Percentiles rank a stretch among this genome's conserved stretches.
phyloP scores from a whole-genome alignment of 2,797 vertebrate genomes.

The Pristis pectinata region DNA sequence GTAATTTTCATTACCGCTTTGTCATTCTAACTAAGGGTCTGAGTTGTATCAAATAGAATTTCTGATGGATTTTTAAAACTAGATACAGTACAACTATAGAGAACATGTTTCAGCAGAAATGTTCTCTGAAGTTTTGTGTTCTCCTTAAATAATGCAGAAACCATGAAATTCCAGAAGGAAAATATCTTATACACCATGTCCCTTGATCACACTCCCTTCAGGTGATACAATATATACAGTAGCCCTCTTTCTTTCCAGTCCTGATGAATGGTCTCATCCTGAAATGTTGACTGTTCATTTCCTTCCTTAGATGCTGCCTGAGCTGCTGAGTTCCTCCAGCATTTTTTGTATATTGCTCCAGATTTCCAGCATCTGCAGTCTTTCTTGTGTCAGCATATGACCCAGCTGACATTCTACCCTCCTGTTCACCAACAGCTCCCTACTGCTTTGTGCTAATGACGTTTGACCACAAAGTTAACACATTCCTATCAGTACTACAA shows the following conservation, averaged over 20 bases:
- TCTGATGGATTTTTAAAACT: not conserved
- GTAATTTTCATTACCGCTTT: slow-evolving; percentile 22
- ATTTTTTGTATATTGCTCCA: too few species aligned
- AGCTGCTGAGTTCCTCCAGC: too few species aligned
- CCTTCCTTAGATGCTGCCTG: too few species aligned
- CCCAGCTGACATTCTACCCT: not conserved
- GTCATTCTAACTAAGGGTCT: not conserved
- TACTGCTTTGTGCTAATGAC: not conserved
- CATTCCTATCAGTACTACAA: not conserved
- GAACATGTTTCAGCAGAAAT: too few species aligned
- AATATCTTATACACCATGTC: not conserved
- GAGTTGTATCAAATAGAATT: not conserved
- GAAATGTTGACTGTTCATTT: too few species aligned
- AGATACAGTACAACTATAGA: not conserved
- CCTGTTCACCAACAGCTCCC: too few species aligned
- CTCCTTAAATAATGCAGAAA: not conserved
- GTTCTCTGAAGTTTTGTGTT: not conserved
- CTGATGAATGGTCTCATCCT: too few species aligned
- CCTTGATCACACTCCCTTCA: not conserved
- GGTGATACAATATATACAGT: not conserved
- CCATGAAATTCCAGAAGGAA: not conserved
- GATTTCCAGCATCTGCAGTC: too few species aligned
- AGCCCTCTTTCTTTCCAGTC: too few species aligned
- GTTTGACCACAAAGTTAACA: not conserved
- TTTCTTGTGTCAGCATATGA: not conserved